Evolutionary conservation across 2,888 invertebrate genomes (phyloP), one percentile per base, ranked within the genome.

Genomic region (Xanthia icteritia): DNA sequence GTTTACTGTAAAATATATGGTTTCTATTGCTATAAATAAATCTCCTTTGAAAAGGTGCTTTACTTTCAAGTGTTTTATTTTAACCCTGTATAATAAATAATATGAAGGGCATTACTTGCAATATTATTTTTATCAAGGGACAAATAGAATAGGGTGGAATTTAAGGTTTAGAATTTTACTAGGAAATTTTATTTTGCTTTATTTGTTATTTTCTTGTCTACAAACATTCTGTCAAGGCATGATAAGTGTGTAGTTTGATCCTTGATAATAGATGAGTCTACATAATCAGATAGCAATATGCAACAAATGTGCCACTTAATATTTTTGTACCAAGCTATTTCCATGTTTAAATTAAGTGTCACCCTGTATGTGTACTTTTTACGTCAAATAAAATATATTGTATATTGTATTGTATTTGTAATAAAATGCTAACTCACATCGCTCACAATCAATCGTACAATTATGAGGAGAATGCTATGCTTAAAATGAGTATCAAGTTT

Each of bases 361-460:
- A n/a, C n/a, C n/a, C n/a, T n/a, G n/a, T n/a, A n/a, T n/a, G n/a
- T n/a, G n/a, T n/a, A n/a, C n/a, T n/a, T n/a, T n/a, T n/a, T n/a
- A n/a, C n/a, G n/a, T n/a, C n/a, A n/a, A n/a, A n/a, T n/a, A n/a
- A n/a, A n/a, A n/a, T n/a, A n/a, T n/a, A n/a, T n/a, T n/a, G n/a
- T n/a, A n/a, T n/a, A n/a, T n/a, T n/a, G n/a, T n/a, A n/a, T n/a
- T n/a, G n/a, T n/a, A n/a, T n/a, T n/a, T n/a, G n/a, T n/a, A n/a
- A 68, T 79, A 71, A 75, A 74, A 76, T 79, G 76, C 66, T 42
- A 64, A 66, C 70, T 71, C 63, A 77, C 72, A 77, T 75, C 76
- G 42, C 71, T 65, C 66, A 78, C 54, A 51, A 81, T 84, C 80
- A 83, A 86, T 83, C 63, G 54, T 64, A 63, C 80, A 83, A 81